phyloP scores from a whole-genome alignment of 1,140 invertebrate species.

The Euura lappo region DNA sequence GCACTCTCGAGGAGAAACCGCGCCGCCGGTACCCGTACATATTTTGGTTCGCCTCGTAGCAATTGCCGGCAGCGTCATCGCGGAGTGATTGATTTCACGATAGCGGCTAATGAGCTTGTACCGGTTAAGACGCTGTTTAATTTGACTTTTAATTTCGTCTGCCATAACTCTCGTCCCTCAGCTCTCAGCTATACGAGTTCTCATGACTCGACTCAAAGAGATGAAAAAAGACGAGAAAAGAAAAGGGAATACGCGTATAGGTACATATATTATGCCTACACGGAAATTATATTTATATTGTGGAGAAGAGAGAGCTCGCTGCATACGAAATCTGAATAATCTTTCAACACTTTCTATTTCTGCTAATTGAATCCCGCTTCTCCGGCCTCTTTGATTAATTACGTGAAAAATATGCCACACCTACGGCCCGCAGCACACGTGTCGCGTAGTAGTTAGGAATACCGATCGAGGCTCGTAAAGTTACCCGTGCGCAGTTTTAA shows the following conservation, averaged over 20 bases:
- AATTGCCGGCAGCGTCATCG: neutral
- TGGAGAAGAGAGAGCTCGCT: neutral
- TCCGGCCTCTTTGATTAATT: neutral
- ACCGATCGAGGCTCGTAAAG: too few species aligned
- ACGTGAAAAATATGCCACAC: neutral
- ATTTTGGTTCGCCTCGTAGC: too few species aligned
- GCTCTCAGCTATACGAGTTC: neutral
- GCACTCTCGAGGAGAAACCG: too few species aligned
- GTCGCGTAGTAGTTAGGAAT: too few species aligned
- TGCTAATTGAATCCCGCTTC: neutral
- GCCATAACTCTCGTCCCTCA: neutral
- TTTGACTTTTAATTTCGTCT: conserved; percentile 23
- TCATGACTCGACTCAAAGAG: neutral
- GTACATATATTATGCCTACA: too few species aligned
- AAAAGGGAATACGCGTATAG: neutral
- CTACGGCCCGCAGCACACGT: too few species aligned
- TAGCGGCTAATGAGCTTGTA: conserved; percentile 24
- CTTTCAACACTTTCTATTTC: conserved; percentile 1
- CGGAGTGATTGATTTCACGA: conserved; percentile 26
- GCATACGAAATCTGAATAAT: neutral
- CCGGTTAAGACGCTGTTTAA: conserved; percentile 12
- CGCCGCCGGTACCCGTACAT: too few species aligned
- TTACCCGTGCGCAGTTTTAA: too few species aligned
- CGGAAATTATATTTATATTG: too few species aligned
- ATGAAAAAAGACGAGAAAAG: neutral